Percentiles rank a stretch among this genome's conserved stretches.
Conservation (phyloP, 35 echinoderm and acorn worm species). For the Chiridota heheva region DNA sequence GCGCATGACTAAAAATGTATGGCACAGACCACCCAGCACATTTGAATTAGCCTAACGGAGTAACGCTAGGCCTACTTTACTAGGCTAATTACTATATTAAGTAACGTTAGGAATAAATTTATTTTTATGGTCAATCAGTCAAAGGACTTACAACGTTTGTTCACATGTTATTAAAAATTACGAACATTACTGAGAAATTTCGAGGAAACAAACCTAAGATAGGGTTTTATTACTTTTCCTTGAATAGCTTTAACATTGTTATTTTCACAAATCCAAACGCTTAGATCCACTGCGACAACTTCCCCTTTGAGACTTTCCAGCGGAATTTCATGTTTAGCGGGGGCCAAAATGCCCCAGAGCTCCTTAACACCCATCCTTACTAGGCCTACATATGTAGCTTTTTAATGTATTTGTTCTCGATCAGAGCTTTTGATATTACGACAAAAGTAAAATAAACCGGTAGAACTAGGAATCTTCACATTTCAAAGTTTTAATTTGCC, state of each 20-base stretch:
- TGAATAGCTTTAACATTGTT: conserved; percentile 68
- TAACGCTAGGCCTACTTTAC: too few species aligned
- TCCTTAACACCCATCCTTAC: conserved; percentile 83
- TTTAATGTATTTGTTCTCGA: conserved; percentile 5
- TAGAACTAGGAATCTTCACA: too few species aligned
- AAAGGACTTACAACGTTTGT: background rate
- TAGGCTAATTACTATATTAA: too few species aligned
- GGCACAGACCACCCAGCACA: too few species aligned
- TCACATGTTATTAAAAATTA: background rate
- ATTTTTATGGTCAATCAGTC: background rate
- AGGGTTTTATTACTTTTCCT: conserved; percentile 81
- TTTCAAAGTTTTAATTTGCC: too few species aligned
- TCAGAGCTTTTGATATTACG: too few species aligned
- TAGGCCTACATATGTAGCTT: background rate
- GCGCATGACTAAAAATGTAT: too few species aligned
- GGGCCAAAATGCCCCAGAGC: conserved; percentile 81
- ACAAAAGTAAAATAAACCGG: too few species aligned
- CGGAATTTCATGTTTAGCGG: conserved; percentile 51
- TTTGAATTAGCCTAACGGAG: too few species aligned
- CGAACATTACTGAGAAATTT: background rate
- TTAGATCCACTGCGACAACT: conserved; percentile 82
- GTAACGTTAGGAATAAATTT: too few species aligned
- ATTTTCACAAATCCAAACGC: conserved; percentile 94
- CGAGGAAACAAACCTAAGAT: conserved; percentile 69
- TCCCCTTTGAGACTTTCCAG: conserved; percentile 61